Percentiles rank a stretch among this genome's conserved stretches.
phyloP scores from a whole-genome alignment of 2,797 vertebrate species.

The Danio jaintianensis region DNA sequence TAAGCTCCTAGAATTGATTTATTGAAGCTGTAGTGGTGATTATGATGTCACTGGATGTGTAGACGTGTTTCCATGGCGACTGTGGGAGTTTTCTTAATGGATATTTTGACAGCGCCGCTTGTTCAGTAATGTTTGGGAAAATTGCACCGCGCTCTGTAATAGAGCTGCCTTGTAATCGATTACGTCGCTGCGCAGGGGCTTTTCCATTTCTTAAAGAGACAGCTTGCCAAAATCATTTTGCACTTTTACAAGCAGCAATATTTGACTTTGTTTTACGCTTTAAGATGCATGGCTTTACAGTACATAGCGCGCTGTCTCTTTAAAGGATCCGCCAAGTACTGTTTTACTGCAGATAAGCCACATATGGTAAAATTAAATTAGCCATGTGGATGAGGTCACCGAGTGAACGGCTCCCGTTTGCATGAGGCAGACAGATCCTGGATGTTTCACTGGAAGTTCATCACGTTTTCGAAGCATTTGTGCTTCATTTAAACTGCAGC shows the following conservation, averaged over 20 bases:
- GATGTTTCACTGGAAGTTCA: constrained; percentile 9
- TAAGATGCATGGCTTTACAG: neutral
- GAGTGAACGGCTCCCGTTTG: constrained; percentile 18
- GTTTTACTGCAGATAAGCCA: constrained; percentile 35
- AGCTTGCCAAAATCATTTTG: neutral
- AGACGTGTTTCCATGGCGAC: neutral
- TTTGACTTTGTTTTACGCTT: neutral
- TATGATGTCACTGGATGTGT: constrained; percentile 21
- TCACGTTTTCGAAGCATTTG: neutral
- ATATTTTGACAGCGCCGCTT: neutral
- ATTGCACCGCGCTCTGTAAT: neutral
- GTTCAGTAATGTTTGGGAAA: neutral
- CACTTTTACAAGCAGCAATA: neutral
- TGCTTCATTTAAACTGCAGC: constrained; percentile 7
- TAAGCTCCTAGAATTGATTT: constrained; percentile 17
- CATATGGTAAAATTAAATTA: constrained; percentile 27
- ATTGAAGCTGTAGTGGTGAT: constrained; percentile 2
- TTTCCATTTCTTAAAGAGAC: constrained; percentile 21
- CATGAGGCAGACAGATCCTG: constrained; percentile 1
- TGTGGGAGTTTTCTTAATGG: constrained; percentile 11
- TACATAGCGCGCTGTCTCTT: neutral
- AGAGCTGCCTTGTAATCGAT: neutral
- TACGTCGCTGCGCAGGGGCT: neutral
- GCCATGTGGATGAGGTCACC: constrained; percentile 6
- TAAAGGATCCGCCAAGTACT: constrained; percentile 1